Percentiles rank a stretch among this genome's conserved stretches.
phyloP scores from a whole-genome alignment of 2,797 vertebrate species.

The Yasuhikotakia modesta region DNA sequence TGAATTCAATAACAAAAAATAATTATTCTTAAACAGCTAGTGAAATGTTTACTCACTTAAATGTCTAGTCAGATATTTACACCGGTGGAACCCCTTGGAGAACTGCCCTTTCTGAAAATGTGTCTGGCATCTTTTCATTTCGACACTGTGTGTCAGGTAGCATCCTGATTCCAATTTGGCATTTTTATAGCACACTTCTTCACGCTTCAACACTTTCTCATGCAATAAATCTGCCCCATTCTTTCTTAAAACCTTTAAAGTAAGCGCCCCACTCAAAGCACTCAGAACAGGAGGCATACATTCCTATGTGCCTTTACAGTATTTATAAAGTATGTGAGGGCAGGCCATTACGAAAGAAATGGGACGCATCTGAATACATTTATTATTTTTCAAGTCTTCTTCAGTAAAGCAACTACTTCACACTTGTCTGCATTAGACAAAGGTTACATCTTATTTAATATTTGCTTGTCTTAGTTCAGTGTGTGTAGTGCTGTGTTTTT shows the following conservation, averaged over 20 bases:
- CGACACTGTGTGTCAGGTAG: constrained; percentile 27
- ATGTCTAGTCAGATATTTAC: neutral
- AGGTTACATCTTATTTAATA: constrained; percentile 1
- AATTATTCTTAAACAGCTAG: too few species aligned
- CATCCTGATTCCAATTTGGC: too few species aligned
- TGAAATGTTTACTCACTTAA: too few species aligned
- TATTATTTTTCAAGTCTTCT: neutral
- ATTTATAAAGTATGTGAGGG: neutral
- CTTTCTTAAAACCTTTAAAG: constrained; percentile 47
- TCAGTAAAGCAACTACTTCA: constrained; percentile 13
- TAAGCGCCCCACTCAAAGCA: constrained; percentile 5
- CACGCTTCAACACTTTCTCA: neutral
- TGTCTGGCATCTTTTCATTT: neutral
- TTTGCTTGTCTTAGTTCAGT: neutral
- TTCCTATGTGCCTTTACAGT: neutral
- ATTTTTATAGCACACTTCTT: too few species aligned
- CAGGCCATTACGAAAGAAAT: neutral
- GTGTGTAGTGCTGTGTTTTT: neutral
- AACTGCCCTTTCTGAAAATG: neutral
- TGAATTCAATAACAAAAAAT: too few species aligned
- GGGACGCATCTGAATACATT: neutral
- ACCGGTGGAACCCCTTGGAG: neutral
- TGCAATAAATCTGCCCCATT: constrained; percentile 36
- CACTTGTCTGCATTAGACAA: neutral
- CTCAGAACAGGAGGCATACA: neutral